Evolutionary conservation across 1,140 invertebrate species (phyloP), one percentile per base, ranked within the genome.

Genomic region (Leptinotarsa defecta): DNA sequence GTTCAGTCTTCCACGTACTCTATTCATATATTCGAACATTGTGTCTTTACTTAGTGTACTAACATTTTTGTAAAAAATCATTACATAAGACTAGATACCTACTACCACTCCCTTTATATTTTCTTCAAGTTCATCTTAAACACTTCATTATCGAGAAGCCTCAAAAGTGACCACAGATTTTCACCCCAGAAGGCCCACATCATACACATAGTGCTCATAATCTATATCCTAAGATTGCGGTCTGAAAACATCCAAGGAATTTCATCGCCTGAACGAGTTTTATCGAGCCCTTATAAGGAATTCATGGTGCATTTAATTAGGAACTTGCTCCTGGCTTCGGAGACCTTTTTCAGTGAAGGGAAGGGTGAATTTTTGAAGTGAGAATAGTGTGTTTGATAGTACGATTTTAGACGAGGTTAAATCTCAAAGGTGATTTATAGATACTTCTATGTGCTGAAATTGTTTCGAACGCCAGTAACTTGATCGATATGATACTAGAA

Each of bases 251-350:
- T 57, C 17, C 52, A 19, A 57, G 52, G 52, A 57, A 57, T 57
- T 57, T 57, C 52, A 57, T 57, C 52, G 52, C 52, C 52, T 57
- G 52, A 57, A 19, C 52, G 52, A 57, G n/a, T 57, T 57, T 57
- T n/a, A 57, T 57, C 52, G 52, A 57, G 52, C 52, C n/a, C 52
- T 57, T 19, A 57, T 57, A 57, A 57, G 52, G 52, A 57, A 57
- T 57, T 57, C 52, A 57, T 57, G 52, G 52, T 57, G 52, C 52
- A 57, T 57, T 57, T 57, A 57, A 57, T 57, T 57, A 57, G 52
- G 52, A 19, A 57, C 13, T 57, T 57, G 52, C 52, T 57, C 52
- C 52, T 57, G 52, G 52, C 15, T 57, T 57, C 52, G 15, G 4
- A 15, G 52, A 17, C 52, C 52, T 57, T 57, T 57, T 57, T 57